A percentile compares a stretch with the other conserved stretches of the same genome.
Conservation (phyloP, 2,888 invertebrate genomes). For the Epistrophe grossulariae region DNA sequence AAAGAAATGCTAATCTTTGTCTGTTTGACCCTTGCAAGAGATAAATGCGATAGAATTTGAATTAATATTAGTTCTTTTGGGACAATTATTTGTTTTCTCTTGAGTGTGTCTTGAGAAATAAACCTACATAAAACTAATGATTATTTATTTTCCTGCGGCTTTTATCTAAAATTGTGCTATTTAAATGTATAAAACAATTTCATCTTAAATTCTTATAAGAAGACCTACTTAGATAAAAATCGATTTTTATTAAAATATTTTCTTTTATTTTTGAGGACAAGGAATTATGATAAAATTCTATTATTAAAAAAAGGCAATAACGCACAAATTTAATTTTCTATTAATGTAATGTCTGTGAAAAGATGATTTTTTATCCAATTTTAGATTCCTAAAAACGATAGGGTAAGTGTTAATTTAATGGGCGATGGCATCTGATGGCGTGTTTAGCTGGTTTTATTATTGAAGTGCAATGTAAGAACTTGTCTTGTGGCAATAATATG, state of each 20-base stretch:
- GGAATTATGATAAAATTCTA: conserved; percentile 17
- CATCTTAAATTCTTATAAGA: not conserved
- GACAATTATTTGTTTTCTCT: not conserved
- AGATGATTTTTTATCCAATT: conserved; percentile 47
- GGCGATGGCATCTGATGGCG: conserved; percentile 21
- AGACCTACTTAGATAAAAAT: conserved; percentile 54
- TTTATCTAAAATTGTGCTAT: conserved; percentile 23
- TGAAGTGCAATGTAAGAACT: conserved; percentile 54
- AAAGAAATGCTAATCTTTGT: conserved; percentile 53
- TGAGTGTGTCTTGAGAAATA: not conserved
- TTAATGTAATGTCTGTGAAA: conserved; percentile 1
- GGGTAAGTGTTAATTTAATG: conserved; percentile 55
- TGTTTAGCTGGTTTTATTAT: conserved; percentile 24
- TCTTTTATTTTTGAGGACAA: conserved; percentile 10
- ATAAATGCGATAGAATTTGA: conserved; percentile 1
- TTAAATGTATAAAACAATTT: conserved; percentile 8
- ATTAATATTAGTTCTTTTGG: not conserved
- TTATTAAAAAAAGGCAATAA: not conserved
- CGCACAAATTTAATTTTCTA: not conserved
- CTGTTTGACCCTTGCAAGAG: conserved; percentile 60
- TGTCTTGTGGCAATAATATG: conserved; percentile 35
- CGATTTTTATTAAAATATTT: not conserved
- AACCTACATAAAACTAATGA: not conserved
- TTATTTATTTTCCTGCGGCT: not conserved
- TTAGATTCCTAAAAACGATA: conserved; percentile 57